Evolutionary conservation across 1,140 invertebrate genomes (phyloP), one percentile per base, ranked within the genome.

Genomic region (Drosophila sp.): DNA sequence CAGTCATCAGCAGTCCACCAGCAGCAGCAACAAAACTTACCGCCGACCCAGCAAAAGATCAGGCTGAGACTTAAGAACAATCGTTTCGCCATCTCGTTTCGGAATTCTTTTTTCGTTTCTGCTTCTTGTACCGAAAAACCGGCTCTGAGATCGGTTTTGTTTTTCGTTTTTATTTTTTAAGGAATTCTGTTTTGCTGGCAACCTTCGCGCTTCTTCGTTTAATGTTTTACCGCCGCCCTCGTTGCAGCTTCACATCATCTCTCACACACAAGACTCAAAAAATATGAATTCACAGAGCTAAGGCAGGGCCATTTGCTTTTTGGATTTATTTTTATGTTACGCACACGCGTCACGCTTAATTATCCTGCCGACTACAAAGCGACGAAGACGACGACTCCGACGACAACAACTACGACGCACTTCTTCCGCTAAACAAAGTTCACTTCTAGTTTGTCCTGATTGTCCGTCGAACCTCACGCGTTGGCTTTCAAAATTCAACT

Each of bases 281-380:
- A 1, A 38, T 25, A 30, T 25, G 17, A 33, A 10, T 3, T 3
- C 7, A 23, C 56, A 10, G 30, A 38, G 5, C 32, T 29, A 25
- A 47, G 56, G 66, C 54, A 66, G 40, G 66, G 70, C 79, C 79
- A 79, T 72, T 75, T 70, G 75, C 58, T 82, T 87, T 86, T 87
- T 86, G 83, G 65, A 50, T 50, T 82, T 81, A 86, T 86, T 86
- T 85, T 86, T 79, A 86, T 86, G 82, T 79, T 86, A 86, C 82
- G 82, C 82, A 86, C 82, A 86, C 82, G 82, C 82, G 82, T 86
- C 82, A 86, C 82, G 83, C 82, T 86, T 87, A 87, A 86, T 86
- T 86, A 82, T 82, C 83, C 83, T 86, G 68, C 70, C 70, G 79
- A 70, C 80, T 38, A 8, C 33, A 35, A 6, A 8, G 10, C 33